Evolutionary conservation across 2,113 vertebrate genomes (phyloP), one percentile per base, ranked within the genome.

Genomic region (Tetrao urogallus): DNA sequence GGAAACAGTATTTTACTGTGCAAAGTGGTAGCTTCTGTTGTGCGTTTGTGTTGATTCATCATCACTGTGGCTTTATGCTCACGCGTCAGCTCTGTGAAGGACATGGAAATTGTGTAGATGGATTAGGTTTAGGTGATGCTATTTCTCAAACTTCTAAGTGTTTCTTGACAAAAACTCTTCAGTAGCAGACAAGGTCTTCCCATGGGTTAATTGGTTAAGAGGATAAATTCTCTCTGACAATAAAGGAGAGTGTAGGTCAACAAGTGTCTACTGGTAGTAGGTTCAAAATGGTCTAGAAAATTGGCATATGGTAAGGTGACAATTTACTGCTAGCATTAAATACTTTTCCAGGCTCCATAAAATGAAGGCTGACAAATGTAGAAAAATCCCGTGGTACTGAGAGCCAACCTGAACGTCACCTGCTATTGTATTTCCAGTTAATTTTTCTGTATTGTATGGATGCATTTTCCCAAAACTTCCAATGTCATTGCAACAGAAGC

Each of bases 301-400:
- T 50, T 3, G 2, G 5, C 90, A 14, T 92, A 22, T 67, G 70
- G 47, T 78, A 14, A 78, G 83, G 77, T 88, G 93, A 60, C 86
- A 77, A 90, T 71, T 96, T 24, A 25, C 56, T 82, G 86, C 85
- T 66, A 73, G 17, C 60, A 77, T 54, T 17, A 43, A 89, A 65
- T 56, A 73, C 65, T 93, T 85, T 71, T 86, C 69, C 73, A 88
- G 76, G 42, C 42, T 74, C 30, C 47, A 60, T 73, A 57, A 88
- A 60, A 69, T 70, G 82, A 73, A 90, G 90, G 14, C 88, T 95
- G 92, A 50, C 60, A 74, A 71, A 52, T 60, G 42, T 43, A 75
- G 90, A 73, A 88, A 66, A 58, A 60, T 81, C 60, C 83, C 14
- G 3, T 28, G 65, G 34, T 52, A 71, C 45, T 7, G 56, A 82